These are phyloP conservation scores for Scytalopus superciliaris DNA, from an alignment of 2,113 vertebrate genomes.

Conservation along the genomic window DNA sequence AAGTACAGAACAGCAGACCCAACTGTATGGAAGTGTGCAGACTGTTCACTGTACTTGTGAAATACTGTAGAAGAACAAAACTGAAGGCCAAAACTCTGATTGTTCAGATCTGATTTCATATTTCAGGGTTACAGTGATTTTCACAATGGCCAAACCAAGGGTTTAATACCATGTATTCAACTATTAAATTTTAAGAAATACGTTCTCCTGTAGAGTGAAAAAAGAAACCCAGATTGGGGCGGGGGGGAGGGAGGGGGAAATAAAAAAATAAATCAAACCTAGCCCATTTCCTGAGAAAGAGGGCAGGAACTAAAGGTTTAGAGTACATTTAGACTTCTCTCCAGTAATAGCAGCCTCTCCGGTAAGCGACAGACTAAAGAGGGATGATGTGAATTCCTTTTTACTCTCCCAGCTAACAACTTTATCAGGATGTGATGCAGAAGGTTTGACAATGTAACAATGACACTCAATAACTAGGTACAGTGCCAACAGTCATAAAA, in stretches of 20 bases:
- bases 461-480: background rate
- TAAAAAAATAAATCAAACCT: background rate
- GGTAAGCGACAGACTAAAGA: background rate
- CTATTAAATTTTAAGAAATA: background rate
- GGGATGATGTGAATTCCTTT: background rate
- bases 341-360: background rate
- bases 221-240: no score
- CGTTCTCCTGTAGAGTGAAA: background rate
- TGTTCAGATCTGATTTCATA: background rate
- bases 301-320: background rate
- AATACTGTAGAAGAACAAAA: background rate
- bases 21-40: background rate
- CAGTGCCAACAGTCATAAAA: background rate
- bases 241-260: no score
- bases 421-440: background rate
- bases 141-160: background rate
- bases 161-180: background rate
- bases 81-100: background rate
- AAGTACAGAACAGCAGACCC: background rate
- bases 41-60: background rate
- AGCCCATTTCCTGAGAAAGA: background rate
- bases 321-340: background rate
- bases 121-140: background rate
- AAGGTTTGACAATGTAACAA: background rate
- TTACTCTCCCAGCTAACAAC: background rate